Evolutionary conservation across 2,888 invertebrate genomes (phyloP).

Genomic region (Mystacides longicornis): DNA sequence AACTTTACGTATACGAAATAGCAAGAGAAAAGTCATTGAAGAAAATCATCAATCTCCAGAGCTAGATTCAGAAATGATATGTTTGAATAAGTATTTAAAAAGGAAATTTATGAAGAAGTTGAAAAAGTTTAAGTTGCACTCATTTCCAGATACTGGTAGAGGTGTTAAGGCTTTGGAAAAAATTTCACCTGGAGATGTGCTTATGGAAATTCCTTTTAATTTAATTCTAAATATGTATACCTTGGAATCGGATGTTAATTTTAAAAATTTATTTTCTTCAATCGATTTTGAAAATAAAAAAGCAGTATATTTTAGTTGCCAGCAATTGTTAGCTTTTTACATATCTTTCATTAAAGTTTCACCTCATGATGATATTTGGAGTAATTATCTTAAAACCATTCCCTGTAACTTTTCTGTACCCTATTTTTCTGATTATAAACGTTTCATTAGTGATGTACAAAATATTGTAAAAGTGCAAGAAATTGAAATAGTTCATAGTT

Average conservation of each 20-base stretch:
- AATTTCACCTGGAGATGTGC: conserved; percentile 49
- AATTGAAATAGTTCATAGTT: conserved; percentile 41
- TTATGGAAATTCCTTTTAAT: conserved; percentile 54
- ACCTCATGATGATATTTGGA: conserved; percentile 48
- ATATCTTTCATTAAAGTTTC: conserved; percentile 60
- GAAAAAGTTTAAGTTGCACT: conserved; percentile 47
- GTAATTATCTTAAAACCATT: conserved; percentile 60
- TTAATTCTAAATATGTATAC: conserved; percentile 54
- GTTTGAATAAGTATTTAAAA: conserved; percentile 49
- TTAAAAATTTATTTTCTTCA: conserved; percentile 45
- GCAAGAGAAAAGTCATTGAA: conserved; percentile 31
- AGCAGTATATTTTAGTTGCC: conserved; percentile 47
- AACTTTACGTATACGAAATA: conserved; percentile 39
- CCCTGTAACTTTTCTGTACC: conserved; percentile 61
- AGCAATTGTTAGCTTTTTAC: conserved; percentile 68
- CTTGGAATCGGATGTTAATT: conserved; percentile 45
- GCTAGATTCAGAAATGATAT: conserved; percentile 37
- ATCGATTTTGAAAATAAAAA: conserved; percentile 35
- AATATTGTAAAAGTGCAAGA: conserved; percentile 47
- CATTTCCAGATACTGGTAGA: conserved; percentile 62
- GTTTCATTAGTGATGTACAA: conserved; percentile 51
- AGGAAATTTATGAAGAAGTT: conserved; percentile 50
- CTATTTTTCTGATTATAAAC: conserved; percentile 53
- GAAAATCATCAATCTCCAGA: conserved; percentile 30
- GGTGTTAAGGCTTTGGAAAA: conserved; percentile 59